Percentiles rank a stretch among this genome's conserved stretches.
Conservation (phyloP, 2,113 vertebrate species). For the Campylorhamphus procurvoides region DNA sequence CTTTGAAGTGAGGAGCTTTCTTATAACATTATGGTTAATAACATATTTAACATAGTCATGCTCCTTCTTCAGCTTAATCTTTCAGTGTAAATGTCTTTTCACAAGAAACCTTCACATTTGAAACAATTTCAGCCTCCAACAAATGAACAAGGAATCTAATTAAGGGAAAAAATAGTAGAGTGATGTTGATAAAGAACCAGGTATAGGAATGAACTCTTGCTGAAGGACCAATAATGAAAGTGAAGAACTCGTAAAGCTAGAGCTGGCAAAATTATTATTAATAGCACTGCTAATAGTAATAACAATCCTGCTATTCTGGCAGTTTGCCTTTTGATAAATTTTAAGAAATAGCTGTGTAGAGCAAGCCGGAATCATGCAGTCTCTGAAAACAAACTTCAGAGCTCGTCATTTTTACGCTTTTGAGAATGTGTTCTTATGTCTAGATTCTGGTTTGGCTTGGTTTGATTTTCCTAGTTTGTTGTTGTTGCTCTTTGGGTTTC, state of each 20-base stretch:
- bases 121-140: not conserved
- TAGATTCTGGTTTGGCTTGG: not conserved
- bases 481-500: not conserved
- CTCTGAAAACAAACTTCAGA: not conserved
- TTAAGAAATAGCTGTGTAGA: not conserved
- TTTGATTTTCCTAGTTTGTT: rapidly evolving
- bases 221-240: not conserved
- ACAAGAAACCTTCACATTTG: not conserved
- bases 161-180: not conserved
- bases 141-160: not conserved
- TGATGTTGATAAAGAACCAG: not conserved
- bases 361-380: not conserved
- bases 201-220: rapidly evolving
- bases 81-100: not conserved
- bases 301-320: not conserved
- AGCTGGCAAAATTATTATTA: not conserved
- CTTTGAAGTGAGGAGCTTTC: not conserved
- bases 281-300: not conserved
- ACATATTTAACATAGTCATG: not conserved
- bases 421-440: not conserved
- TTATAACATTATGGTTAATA: not conserved
- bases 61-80: not conserved
- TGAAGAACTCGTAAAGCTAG: not conserved
- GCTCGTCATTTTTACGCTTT: not conserved
- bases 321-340: not conserved